Evolutionary conservation across 2,113 vertebrate species (phyloP).

Genomic region (Cololabis saira): DNA sequence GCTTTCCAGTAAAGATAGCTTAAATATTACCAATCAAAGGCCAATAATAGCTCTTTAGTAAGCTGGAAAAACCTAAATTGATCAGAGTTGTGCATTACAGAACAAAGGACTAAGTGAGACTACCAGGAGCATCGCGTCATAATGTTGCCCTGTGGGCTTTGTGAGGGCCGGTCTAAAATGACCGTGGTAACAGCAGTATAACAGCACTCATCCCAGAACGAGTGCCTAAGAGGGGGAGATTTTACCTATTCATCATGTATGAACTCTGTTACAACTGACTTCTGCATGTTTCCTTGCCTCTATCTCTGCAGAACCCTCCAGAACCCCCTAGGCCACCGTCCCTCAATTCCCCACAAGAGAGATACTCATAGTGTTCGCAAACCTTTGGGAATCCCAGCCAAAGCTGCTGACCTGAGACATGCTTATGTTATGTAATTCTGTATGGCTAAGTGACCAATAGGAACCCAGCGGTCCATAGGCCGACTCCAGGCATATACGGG

Average conservation of each 20-base stretch:
- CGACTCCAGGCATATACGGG: slow-evolving; percentile 19
- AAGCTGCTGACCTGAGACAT: slow-evolving; percentile 51
- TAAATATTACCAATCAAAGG: slow-evolving; percentile 15
- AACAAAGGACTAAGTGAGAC: neutral
- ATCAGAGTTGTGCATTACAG: slow-evolving; percentile 9
- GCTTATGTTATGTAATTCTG: slow-evolving; percentile 49
- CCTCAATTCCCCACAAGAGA: slow-evolving; percentile 18
- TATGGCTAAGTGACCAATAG: slow-evolving; percentile 28
- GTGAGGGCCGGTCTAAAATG: slow-evolving; percentile 26
- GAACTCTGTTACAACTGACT: neutral
- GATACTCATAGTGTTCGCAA: slow-evolving; percentile 39
- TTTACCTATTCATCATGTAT: slow-evolving; percentile 3
- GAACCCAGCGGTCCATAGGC: neutral
- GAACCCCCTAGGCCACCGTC: slow-evolving; percentile 18
- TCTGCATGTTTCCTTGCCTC: slow-evolving; percentile 13
- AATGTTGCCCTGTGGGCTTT: slow-evolving; percentile 36
- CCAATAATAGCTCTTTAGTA: slow-evolving; percentile 21
- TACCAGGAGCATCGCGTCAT: slow-evolving; percentile 22
- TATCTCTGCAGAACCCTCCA: neutral
- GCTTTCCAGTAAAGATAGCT: slow-evolving; percentile 23
- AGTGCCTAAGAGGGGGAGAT: slow-evolving; percentile 35
- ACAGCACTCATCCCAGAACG: slow-evolving; percentile 62
- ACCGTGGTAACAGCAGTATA: slow-evolving; percentile 48
- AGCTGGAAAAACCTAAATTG: neutral
- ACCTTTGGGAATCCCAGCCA: slow-evolving; percentile 41